Base-by-base conservation (phyloP, 2,113 vertebrate genomes). In the Lagopus muta region DNA sequence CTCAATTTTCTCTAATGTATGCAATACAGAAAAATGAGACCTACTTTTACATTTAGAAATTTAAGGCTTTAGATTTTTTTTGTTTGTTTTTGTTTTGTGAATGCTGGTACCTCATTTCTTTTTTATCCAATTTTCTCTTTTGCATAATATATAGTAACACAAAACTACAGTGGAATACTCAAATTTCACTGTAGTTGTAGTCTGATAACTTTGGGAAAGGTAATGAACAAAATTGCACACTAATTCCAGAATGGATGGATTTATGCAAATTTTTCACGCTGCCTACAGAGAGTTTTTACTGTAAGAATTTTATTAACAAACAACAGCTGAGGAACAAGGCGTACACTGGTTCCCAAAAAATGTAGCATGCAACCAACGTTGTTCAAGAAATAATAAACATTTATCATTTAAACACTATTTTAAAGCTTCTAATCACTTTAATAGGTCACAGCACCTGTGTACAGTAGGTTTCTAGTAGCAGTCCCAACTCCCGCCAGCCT, bases 221-320 rank as follows among this genome's bases (percentile, higher is more conserved):
- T 76, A 76, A 89, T 73, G 66, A 85, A 79, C 8, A 73, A 54
- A 73, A 62, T 58, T 47, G 71, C 76, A 5, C 34, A 11, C 0
- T 76, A 19, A 73, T 90, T 93, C 34, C 25, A 71, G 64, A 95
- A 77, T 24, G 16, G 60, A 47, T 70, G 25, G 10, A 25, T 48
- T 25, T 84, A 81, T 52, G 47, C 6, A 87, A 50, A 92, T 79
- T 61, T 93, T 58, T 69, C 86, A 72, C 73, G 43, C 5, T 62
- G 32, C 25, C n/a, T 62, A 40, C 20, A 60, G 13, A 0, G 0
- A n/a, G 7, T 60, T 18, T 66, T 10, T 4, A 40, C 5, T 61
- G 32, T 55, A n/a, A 80, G 61, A 78, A 79, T 77, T 77, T 86
- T 77, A 70, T 70, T 72, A 50, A 78, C 30, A 57, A 48, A 50